Evolutionary conservation across 2,888 invertebrate genomes (phyloP), one percentile per base, ranked within the genome.

Genomic region (Sisyra nigra): DNA sequence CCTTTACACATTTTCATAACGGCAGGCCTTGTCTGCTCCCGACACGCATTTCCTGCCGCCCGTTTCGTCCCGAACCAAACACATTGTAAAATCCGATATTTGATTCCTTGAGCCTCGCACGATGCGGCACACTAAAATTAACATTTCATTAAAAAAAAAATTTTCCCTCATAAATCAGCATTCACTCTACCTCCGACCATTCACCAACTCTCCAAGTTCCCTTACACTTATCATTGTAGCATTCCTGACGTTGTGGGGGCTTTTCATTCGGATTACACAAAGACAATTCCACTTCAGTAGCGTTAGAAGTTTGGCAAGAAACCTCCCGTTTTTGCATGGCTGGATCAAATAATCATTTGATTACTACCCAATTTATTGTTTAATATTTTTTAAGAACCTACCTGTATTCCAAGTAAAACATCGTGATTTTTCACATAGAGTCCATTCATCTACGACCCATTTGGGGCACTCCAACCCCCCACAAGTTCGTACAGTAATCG

Each of bases 181-280:
- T 40, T n/a, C 10, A 2, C 24, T 40, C 3, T 64, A 93, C 93
- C 76, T 86, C 81, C 33, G 89, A 89, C 96, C 96, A 96, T 45
- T 85, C 76, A 7, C 89, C 88, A 3, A 85, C 80, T 47, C 80
- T 75, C 96, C 96, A 97, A 41, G 81, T 77, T 0, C 92, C 85
- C 54, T 76, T 79, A 66, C 93, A 94, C n/a, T 77, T 76, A 49
- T 79, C 73, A 55, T 78, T 84, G 54, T 76, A 74, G 56, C 93
- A 93, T 55, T 88, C 81, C 56, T 80, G 80, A 24, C 76, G 74
- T 51, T 79, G 77, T 41, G 78, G 71, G 0, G 94, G 96, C 53
- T 74, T 76, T 29, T 73, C 71, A 47, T 72, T 68, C 49, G 75
- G 72, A 53, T 82, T 78, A 58, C 93, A 96, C 45, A 72, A 68